phyloP scores from a whole-genome alignment of 2,797 vertebrate species.

The Alauda arvensis region DNA sequence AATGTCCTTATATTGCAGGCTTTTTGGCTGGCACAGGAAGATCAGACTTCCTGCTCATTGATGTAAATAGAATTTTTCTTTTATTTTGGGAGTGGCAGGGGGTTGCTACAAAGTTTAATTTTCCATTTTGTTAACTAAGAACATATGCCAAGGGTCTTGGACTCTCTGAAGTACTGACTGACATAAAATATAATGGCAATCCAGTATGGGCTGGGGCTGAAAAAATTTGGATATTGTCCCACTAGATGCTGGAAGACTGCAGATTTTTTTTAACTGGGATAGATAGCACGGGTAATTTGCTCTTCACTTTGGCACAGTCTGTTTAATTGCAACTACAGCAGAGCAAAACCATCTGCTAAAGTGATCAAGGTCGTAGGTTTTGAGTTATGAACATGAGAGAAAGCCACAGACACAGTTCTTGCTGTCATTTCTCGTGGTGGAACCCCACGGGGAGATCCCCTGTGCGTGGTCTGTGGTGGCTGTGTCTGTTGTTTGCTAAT shows the following conservation, averaged over 20 bases:
- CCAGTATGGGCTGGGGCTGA: constrained; percentile 20
- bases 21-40: constrained; percentile 43
- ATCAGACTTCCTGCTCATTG: constrained; percentile 48
- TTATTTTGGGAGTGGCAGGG: constrained; percentile 62
- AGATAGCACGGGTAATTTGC: constrained; percentile 60
- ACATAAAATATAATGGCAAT: constrained; percentile 61
- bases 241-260: constrained; percentile 37
- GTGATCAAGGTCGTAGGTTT: constrained; percentile 50
- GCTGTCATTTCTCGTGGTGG: constrained; percentile 30
- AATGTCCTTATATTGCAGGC: constrained; percentile 20
- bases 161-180: constrained; percentile 60
- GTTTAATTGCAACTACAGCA: constrained; percentile 59
- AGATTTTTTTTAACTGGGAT: constrained; percentile 44
- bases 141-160: constrained; percentile 63
- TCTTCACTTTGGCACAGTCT: constrained; percentile 59
- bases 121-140: constrained; percentile 67
- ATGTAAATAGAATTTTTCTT: constrained; percentile 58
- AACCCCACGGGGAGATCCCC: not conserved
- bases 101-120: constrained; percentile 65
- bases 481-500: not conserved
- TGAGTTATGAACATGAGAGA: constrained; percentile 52
- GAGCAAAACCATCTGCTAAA: constrained; percentile 62
- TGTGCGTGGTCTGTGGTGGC: not conserved
- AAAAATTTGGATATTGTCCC: constrained; percentile 59
- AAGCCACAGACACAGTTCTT: constrained; percentile 32